Evolutionary conservation across 2,888 invertebrate species (phyloP), one percentile per base, ranked within the genome.

Genomic region (Anorthoa munda): DNA sequence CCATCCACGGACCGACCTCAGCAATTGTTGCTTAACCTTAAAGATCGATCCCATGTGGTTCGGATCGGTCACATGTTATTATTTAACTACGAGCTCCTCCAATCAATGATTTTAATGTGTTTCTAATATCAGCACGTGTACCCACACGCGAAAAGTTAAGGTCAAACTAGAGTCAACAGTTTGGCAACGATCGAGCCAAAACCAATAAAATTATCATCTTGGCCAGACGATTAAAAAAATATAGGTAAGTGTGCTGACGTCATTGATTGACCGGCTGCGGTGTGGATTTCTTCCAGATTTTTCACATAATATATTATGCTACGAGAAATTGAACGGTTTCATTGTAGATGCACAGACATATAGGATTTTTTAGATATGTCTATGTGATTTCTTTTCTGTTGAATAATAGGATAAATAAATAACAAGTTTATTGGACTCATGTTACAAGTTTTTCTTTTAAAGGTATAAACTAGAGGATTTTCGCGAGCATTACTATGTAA

Each of bases 201-300:
- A 79, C 21, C 75, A 79, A 79, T 75, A 69, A 66, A 69, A 79
- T 69, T 21, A 78, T 46, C 21, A 66, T 63, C 53, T 48, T 12
- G 11, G 50, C 79, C 65, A 79, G 79, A 79, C 75, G 65, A 48
- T 50, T 7, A n/a, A 75, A 79, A 78, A 79, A 67, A 79, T 66
- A 73, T 51, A 63, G 46, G 31, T 61, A 61, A 53, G 9, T 45
- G 12, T 4, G 12, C 46, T 18, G 31, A 48, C 56, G 65, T 77
- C 21, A 66, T 58, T 53, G 23, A 4, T 26, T 7, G 45, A 66
- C n/a, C 39, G 70, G 58, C 72, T 77, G 31, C 11, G 13, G 13
- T n/a, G 21, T 11, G 46, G 31, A 56, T 60, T 46, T 60, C 7
- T n/a, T 48, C 31, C 51, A 63, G 68, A 58, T 39, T 15, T 21